Base-by-base conservation (phyloP, 2,888 invertebrate genomes). In the Cartodere bifasciata region DNA sequence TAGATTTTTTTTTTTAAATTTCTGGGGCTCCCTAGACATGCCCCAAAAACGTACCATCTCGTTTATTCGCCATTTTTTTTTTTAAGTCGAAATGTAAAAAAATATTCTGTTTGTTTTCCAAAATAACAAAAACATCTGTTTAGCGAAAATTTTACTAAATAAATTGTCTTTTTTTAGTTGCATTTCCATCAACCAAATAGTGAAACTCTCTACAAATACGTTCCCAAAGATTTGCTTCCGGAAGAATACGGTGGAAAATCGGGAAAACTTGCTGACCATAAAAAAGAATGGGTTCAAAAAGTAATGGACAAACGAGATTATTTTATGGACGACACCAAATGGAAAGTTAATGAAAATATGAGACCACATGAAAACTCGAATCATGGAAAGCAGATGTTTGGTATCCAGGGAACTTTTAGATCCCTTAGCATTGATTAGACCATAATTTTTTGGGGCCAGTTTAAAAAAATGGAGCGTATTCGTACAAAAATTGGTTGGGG, bases 171-270 rank as follows among this genome's bases (percentile, higher is more conserved):
- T 24, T 62, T 57, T 27, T 51, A 78, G 76, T 67, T 79, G 15
- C 73, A 77, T 44, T 78, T 77, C 55, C 80, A 81, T 52, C 62
- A 70, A 39, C 75, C 78, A 0, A 71, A 72, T 41, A 68, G 78
- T 0, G 67, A 67, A 3, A 74, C 75, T 0, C 53, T 80, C 1
- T 72, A 65, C 47, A 63, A 76, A 29, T 70, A 67, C 44, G 63
- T 81, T 20, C 72, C 79, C 0, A 65, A 61, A 42, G 72, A 76
- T 23, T 54, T 78, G 34, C 46, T 80, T 29, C 79, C 80, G 0
- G 61, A 64, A 13, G 80, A 81, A 45, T 79, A 77, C 39, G 80
- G 80, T 14, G 80, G 80, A 1, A 62, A 67, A 31, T 70, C 68
- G 0, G 75, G 74, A n/a, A 61, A 65, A 23, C 56, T 76, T 13